phyloP scores from a whole-genome alignment of 1,140 invertebrate species.

The Eueides isabella region DNA sequence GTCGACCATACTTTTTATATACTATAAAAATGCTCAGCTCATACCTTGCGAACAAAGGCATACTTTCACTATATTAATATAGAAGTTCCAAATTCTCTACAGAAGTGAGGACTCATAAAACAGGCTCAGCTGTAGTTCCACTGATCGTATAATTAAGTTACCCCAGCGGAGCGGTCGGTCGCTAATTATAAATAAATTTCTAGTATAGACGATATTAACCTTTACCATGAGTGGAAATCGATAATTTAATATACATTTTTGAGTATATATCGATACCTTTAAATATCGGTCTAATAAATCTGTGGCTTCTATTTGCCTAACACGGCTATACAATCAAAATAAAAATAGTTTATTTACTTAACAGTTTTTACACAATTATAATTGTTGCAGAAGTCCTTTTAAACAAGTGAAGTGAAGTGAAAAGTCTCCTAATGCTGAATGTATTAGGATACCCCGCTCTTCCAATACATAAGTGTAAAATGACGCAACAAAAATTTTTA shows the following conservation, averaged over 20 bases:
- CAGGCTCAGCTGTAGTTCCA: slow-evolving; percentile 4
- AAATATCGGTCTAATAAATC: neutral
- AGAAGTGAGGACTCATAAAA: neutral
- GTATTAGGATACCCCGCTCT: too few species aligned
- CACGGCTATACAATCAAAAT: too few species aligned
- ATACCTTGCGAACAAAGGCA: too few species aligned
- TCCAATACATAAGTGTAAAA: too few species aligned
- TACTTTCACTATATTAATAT: neutral
- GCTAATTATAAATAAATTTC: neutral
- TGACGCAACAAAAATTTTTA: too few species aligned
- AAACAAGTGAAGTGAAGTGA: too few species aligned
- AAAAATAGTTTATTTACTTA: too few species aligned
- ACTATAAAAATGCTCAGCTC: too few species aligned
- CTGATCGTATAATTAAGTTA: slow-evolving; percentile 7
- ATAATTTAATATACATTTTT: neutral
- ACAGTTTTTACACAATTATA: too few species aligned
- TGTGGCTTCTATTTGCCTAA: neutral
- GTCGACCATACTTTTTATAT: too few species aligned
- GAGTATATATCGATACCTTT: neutral
- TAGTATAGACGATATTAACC: slow-evolving; percentile 4
- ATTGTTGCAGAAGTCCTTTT: too few species aligned
- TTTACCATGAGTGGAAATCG: neutral
- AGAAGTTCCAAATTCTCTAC: neutral
- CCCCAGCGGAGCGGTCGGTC: neutral
- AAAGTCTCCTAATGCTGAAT: too few species aligned